These are phyloP conservation scores for Benitochromis conjunctus DNA, from an alignment of 2,113 vertebrate genomes.

Conservation along the genomic window DNA sequence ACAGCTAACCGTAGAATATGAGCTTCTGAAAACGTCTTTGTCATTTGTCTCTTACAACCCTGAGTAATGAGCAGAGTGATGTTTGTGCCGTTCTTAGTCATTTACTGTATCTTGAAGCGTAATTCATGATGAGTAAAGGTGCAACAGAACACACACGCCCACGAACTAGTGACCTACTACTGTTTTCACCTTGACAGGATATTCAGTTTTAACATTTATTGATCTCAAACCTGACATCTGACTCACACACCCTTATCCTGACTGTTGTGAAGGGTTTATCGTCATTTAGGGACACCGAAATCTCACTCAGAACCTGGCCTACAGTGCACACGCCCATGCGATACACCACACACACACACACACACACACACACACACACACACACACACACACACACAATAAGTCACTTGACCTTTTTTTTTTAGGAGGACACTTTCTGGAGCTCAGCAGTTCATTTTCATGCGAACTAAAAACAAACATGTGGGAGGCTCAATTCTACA, in stretches of 20 bases:
- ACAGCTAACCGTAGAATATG: slow-evolving; percentile 2
- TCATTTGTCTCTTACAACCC: slow-evolving; percentile 15
- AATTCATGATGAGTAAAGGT: slow-evolving; percentile 37
- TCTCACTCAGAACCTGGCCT: neutral
- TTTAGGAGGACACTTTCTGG: neutral
- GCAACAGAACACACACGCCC: slow-evolving; percentile 28
- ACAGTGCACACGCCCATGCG: neutral
- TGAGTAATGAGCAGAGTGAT: slow-evolving; percentile 18
- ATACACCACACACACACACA: accelerated
- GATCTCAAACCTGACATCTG: slow-evolving; percentile 8
- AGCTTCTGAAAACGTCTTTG: slow-evolving; percentile 1
- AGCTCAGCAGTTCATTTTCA: neutral
- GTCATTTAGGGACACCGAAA: neutral
- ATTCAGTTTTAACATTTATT: slow-evolving; percentile 39
- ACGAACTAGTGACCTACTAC: slow-evolving; percentile 42
- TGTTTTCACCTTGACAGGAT: slow-evolving; percentile 41
- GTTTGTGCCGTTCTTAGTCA: slow-evolving; percentile 32
- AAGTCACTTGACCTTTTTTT: neutral
- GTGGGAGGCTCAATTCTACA: neutral
- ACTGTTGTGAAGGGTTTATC: neutral
- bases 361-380: neutral
- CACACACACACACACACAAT: neutral
- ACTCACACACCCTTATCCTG: neutral
- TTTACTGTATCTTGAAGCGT: slow-evolving; percentile 37
- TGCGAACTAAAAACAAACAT: neutral